Evolutionary conservation across 2,888 invertebrate genomes (phyloP), one percentile per base, ranked within the genome.

Genomic region (Eupithecia subumbrata): DNA sequence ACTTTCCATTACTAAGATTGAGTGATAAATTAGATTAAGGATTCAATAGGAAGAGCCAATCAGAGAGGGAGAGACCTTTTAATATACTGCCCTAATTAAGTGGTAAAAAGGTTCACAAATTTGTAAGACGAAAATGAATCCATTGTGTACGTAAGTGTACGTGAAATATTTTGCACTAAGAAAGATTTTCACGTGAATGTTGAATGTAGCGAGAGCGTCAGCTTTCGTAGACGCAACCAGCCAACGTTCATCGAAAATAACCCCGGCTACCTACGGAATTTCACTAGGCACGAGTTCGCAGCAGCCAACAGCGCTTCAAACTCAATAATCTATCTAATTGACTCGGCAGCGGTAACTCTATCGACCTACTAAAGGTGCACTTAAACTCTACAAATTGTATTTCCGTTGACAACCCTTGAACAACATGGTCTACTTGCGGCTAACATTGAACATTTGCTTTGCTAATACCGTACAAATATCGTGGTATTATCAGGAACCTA

Each of bases 241-340:
- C 92, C 89, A 93, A 91, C 92, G 89, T 90, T 88, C 84, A 82
- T 90, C 91, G 82, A 89, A 94, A 93, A 93, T 93, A 93, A 93
- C 91, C 91, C 85, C 82, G 84, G 82, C 83, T 86, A 84, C 86
- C 87, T 90, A 88, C 86, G 88, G 89, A 88, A 90, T 91, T 90
- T 90, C 87, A 89, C 87, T 87, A 87, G 87, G 86, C 86, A 88
- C 85, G 64, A 84, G 82, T 82, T 82, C 79, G 82, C 83, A 81
- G 81, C 82, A 80, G 81, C 75, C 69, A 73, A 71, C n/a, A 71
- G 73, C 75, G 76, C 70, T 76, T 73, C 66, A 66, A 76, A 74
- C 76, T 75, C 77, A 71, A 77, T 75, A 78, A 67, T 78, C 77
- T 75, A 77, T 69, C 60, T 75, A 78, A 81, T 81, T 77, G 76